phyloP scores from a whole-genome alignment of 2,888 invertebrate species.

The Escarpia spicata region DNA sequence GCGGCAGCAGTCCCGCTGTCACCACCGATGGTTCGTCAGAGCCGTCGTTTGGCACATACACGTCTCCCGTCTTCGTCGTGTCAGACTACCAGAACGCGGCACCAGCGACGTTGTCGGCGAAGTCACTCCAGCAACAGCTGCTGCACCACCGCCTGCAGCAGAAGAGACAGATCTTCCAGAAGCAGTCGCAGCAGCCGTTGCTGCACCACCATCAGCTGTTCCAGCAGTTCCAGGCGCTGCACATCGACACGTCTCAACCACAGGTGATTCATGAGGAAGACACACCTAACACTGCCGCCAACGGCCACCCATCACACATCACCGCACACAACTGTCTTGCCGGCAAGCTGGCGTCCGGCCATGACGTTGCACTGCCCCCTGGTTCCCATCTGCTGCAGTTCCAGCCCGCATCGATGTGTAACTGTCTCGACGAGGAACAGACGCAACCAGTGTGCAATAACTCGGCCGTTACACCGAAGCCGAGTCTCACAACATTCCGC shows the following conservation, averaged over 20 bases:
- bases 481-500: conserved; percentile 66
- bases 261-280: neutral
- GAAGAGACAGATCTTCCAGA: conserved; percentile 84
- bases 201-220: conserved; percentile 22
- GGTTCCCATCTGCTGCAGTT: neutral
- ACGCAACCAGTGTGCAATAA: neutral
- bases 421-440: neutral
- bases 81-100: neutral
- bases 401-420: neutral
- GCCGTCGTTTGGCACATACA: neutral
- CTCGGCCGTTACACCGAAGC: neutral
- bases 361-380: neutral
- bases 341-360: neutral
- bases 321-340: neutral
- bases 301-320: neutral
- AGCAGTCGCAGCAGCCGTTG: conserved; percentile 72
- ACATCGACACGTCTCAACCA: conserved; percentile 26
- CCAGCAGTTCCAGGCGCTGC: conserved; percentile 37
- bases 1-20: conserved; percentile 9
- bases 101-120: conserved; percentile 29
- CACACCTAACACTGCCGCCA: neutral
- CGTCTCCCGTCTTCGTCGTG: conserved; percentile 32
- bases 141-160: conserved; percentile 87
- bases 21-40: neutral
- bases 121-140: conserved; percentile 76